phyloP scores from a whole-genome alignment of 2,113 vertebrate species.

The Chunga burmeisteri region DNA sequence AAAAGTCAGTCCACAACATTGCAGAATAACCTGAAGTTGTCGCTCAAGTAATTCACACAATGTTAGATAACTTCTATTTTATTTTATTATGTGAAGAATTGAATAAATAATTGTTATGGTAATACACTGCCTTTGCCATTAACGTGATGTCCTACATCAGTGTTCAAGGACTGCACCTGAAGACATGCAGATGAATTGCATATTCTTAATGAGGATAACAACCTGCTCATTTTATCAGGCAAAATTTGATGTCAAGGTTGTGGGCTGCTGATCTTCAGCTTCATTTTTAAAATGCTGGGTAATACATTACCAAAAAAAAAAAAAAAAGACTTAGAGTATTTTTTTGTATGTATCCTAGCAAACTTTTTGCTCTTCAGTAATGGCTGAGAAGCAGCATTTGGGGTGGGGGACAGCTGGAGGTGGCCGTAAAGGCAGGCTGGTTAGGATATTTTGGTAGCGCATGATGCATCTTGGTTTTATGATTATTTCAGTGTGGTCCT shows the following conservation, averaged over 20 bases:
- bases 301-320: not conserved
- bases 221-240: not conserved
- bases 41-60: not conserved
- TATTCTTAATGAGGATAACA: conserved; percentile 40
- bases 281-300: not conserved
- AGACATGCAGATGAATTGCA: conserved; percentile 41
- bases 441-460: not conserved
- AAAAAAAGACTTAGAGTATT: rapidly evolving
- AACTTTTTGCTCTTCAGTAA: rapidly evolving
- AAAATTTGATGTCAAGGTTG: not conserved
- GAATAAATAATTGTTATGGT: conserved; percentile 31
- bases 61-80: not conserved
- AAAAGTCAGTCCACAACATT: not conserved
- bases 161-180: conserved; percentile 37
- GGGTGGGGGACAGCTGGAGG: too few species aligned
- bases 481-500: not conserved
- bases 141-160: not conserved
- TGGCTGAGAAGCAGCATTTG: not conserved
- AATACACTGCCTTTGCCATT: not conserved
- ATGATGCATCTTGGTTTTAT: not conserved
- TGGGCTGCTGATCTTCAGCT: not conserved
- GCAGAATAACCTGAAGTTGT: not conserved
- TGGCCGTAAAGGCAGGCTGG: not conserved
- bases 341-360: not conserved
- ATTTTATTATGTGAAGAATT: not conserved